Base-by-base conservation (phyloP, 1,140 invertebrate genomes). In the Oedothorax gibbosus region DNA sequence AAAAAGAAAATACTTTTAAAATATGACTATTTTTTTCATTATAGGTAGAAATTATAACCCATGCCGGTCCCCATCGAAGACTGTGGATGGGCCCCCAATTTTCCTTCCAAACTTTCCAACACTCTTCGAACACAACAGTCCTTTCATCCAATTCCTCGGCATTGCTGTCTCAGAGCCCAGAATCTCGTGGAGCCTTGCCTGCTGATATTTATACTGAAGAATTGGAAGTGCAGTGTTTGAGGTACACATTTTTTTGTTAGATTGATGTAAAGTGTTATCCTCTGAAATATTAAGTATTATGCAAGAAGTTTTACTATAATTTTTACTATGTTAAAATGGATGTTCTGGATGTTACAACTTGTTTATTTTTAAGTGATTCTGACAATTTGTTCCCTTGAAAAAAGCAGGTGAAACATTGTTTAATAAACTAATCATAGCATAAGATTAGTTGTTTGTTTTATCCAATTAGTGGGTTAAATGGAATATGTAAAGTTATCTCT, bases 31-130 rank as follows among this genome's bases (percentile, higher is more conserved):
- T 0, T 77, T n/a, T 14, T 54, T 49, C 15, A 9, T 64, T 57
- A 75, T 95, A 98, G 92, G 97, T 99, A 69, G 98, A 99, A 92
- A 99, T 99, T 65, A 94, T 97, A 85, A 99, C 97, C n/a, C 97
- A 99, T 90, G 94, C 96, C 7, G 97, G 97, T 54, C 97, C 98
- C 10, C 96, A 98, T 90, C 92, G 97, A 65, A 91, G 97, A 66
- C 91, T 99, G 4, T 99, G 97, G 97, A 99, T 99, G 98, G 97
- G 98, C 10, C 98, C 98, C 49, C 98, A 99, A 90, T 99, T 99
- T 88, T 94, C 95, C n/a, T 99, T 99, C 89, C 97, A 97, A 91
- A 96, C 95, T 20, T 95, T 96, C 87, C 95, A 94, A 50, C 86
- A 88, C 86, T 92, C 92, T 15, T 88, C 89, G 71, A 89, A 89